phyloP scores from a whole-genome alignment of 2,888 invertebrate genomes.

The Latrodectus hesperus region DNA sequence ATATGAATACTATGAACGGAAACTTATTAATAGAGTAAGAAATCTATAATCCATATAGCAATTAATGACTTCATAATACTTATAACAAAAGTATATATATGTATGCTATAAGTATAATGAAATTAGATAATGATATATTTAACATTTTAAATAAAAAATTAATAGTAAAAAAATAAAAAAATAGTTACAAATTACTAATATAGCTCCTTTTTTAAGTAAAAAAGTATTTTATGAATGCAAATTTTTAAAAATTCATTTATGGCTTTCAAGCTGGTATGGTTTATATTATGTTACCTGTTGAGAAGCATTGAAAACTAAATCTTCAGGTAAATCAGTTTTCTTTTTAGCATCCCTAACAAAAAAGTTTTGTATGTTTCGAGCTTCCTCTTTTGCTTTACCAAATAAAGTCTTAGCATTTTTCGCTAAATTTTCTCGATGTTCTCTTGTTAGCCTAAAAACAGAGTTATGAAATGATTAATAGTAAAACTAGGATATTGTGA shows the following conservation, averaged over 20 bases:
- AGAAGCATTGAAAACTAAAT: slow-evolving; percentile 81
- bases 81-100: too few species aligned
- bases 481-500: background rate
- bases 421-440: slow-evolving; percentile 90
- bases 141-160: too few species aligned
- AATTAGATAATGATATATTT: too few species aligned
- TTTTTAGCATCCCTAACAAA: slow-evolving; percentile 83
- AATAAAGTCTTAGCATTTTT: slow-evolving; percentile 90
- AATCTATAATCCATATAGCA: too few species aligned
- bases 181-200: too few species aligned
- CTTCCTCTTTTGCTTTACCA: slow-evolving; percentile 84
- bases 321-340: slow-evolving; percentile 81
- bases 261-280: background rate
- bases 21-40: too few species aligned
- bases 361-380: slow-evolving; percentile 85
- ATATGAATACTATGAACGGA: too few species aligned
- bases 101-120: too few species aligned
- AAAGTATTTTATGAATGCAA: background rate
- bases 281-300: slow-evolving; percentile 75
- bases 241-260: background rate
- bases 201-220: background rate
- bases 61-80: too few species aligned
- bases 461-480: background rate
- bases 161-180: too few species aligned
- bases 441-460: slow-evolving; percentile 85